Base-by-base conservation (phyloP, 2,113 vertebrate genomes). In the Podilymbus podiceps region DNA sequence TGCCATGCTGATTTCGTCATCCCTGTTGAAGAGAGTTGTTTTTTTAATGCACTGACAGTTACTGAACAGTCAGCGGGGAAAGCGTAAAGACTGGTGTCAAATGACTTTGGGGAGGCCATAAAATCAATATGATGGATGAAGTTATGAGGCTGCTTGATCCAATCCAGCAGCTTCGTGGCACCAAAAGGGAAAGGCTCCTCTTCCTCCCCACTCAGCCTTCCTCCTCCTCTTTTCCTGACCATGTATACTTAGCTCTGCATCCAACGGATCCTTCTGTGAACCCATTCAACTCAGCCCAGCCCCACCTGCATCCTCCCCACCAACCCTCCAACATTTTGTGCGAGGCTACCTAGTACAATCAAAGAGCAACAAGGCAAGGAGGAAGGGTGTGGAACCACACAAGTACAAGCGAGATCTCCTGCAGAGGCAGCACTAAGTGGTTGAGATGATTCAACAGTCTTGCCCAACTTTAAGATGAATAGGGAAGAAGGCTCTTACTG, bases 161-260 rank as follows among this genome's bases (percentile, higher is more conserved):
- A 44, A 38, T 12, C 44, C 75, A 69, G 42, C 18, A 46, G 64
- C 52, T 74, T 53, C 7, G 0, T 10, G 68, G 46, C 64, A 30
- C 25, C 50, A 31, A 30, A 44, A n/a, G 42, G 15, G 25, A 56
- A 35, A 38, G 24, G 27, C 31, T 60, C 31, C 47, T 60, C 59
- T 38, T 63, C 27, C 35, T 56, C 52, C 60, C 24, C 31, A 6
- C 28, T 44, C 9, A 12, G 10, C 27, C 28, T 33, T 44, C 78
- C n/a, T 75, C 73, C 58, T 50, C 56, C 49, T 71, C 42, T 24
- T n/a, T 86, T 63, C 60, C 74, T 15, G 55, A 19, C 50, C 13
- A 5, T 0, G 7, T 2, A 33, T 11, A 5, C 58, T 5, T 3
- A 7, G 27, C 24, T 35, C 66, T 31, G 38, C n/a, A 33, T 27